Evolutionary conservation across 2,797 vertebrate species (phyloP), one percentile per base, ranked within the genome.

Genomic region (Botia almorhae): DNA sequence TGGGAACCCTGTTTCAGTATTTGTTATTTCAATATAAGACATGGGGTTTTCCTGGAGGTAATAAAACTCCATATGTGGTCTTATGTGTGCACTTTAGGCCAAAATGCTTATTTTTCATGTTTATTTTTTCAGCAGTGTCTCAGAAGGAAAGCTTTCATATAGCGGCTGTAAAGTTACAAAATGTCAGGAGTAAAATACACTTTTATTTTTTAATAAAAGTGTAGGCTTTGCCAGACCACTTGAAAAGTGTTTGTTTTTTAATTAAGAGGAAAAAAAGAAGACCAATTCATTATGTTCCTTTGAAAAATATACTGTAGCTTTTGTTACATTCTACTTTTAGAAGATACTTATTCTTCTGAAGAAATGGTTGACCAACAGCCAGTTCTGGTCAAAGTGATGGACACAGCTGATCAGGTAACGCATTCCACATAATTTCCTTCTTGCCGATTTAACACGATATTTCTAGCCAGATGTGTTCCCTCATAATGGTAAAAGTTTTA

Each of bases 341-440:
- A 98, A 87, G 97, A 98, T 69, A 96, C 95, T 29, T 98, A 97
- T 64, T 86, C 94, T 55, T 96, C 95, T 0, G 96, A 97, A 84
- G 96, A 96, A 92, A 87, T 90, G 2, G 95, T 98, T 85, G 96
- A 98, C 89, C 96, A 96, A 82, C 96, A 97, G 86, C 91, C 92
- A 0, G 90, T 98, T 75, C 90, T 95, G 56, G 88, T 98, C 87
- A 96, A 94, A 86, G 93, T 98, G 87, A 98, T 98, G 96, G 97
- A 98, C 89, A 98, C 97, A 0, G 96, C 96, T 0, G 97, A 98
- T 85, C 94, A 90, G 95, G 97, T 98, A 92, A 90, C 23, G 33
- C 64, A 58, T 33, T 46, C 0, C 48, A 50, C 50, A 77, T 58
- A 56, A 29, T 29, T 2, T 29, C 2, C 16, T 69, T 68, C 1